phyloP scores from a whole-genome alignment of 1,140 invertebrate genomes.

The Leptestheria dahalacensis region DNA sequence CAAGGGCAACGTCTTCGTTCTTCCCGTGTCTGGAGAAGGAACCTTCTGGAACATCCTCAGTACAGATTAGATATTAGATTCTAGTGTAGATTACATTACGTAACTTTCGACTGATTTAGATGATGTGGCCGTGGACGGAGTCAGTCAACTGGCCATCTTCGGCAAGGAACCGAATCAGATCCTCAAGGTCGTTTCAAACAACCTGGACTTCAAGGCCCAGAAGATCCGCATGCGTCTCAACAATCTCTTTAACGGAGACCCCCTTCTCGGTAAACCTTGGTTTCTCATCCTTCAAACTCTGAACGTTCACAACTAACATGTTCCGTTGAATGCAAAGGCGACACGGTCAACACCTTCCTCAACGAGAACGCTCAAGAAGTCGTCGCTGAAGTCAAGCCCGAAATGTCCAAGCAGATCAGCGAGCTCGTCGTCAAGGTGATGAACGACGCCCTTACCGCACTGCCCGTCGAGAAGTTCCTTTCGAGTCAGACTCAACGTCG shows the following conservation, averaged over 20 bases:
- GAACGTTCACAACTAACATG: not conserved
- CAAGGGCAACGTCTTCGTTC: constrained; percentile 22
- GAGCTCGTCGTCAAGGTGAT: constrained; percentile 17
- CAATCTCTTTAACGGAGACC: constrained; percentile 51
- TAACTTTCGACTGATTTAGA: constrained; percentile 1
- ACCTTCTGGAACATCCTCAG: constrained; percentile 22
- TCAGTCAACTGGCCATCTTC: not conserved
- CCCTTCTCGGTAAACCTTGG: constrained; percentile 39
- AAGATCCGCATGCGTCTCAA: constrained; percentile 42
- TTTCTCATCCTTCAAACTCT: not conserved
- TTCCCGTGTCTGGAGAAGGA: constrained; percentile 22
- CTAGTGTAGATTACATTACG: not conserved
- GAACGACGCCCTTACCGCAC: constrained; percentile 15
- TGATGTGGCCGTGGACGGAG: constrained; percentile 11
- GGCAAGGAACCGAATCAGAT: constrained; percentile 26
- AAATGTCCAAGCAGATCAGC: constrained; percentile 30
- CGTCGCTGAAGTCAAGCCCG: constrained; percentile 65
- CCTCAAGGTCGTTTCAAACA: constrained; percentile 33
- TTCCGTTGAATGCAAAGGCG: constrained; percentile 31
- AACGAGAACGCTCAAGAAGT: constrained; percentile 71
- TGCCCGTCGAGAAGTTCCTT: constrained; percentile 18
- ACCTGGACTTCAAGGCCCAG: constrained; percentile 50
- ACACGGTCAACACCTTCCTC: constrained; percentile 67
- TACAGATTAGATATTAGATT: constrained; percentile 6
- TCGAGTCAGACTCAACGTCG: not conserved